Base-by-base conservation (phyloP, 2,113 vertebrate genomes). In the Carassius carassius region DNA sequence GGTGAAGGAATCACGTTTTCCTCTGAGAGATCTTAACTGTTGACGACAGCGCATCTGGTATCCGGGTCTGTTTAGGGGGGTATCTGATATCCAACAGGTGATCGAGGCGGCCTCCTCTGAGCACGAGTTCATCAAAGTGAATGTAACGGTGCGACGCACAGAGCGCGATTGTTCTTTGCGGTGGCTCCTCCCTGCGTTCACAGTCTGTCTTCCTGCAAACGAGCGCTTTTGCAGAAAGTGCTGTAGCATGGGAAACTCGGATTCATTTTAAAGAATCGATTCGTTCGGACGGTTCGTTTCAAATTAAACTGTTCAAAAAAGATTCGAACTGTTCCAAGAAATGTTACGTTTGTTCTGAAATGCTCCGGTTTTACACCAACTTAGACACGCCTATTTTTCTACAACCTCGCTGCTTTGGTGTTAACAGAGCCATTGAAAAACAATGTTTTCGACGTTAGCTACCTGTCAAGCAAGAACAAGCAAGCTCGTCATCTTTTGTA, bases 151-250 rank as follows among this genome's bases (percentile, higher is more conserved):
- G 44, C 44, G 44, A 47, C 44, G 44, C 44, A 47, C 44, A 47
- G 10, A 47, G 44, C 44, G 11, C 44, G 44, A 47, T 47, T 47
- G 44, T 47, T 47, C 44, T 47, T 47, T 2, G 44, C 0, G 11
- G 44, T 47, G 44, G 44, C 44, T 47, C 44, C 44, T 47, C 44
- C 44, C 44, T 47, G 44, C 44, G 44, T 47, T 47, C 44, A 47
- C 0, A 47, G 44, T 12, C 41, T 88, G 90, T 87, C 76, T 89
- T 87, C 78, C 35, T 82, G 73, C 78, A 76, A 76, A 63, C n/a
- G 86, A 84, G 75, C 82, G 63, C 73, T 67, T 29, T 78, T 47
- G 72, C 41, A 25, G 21, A 25, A 23, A 44, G 41, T 9, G 9
- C 41, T 44, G 9, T 10, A 44, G 41, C 41, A 44, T 44, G 9